Percentiles rank a stretch among this genome's conserved stretches.
Evolutionary conservation across 1,140 invertebrate genomes (phyloP).

Genomic region (Drosophila mayri): DNA sequence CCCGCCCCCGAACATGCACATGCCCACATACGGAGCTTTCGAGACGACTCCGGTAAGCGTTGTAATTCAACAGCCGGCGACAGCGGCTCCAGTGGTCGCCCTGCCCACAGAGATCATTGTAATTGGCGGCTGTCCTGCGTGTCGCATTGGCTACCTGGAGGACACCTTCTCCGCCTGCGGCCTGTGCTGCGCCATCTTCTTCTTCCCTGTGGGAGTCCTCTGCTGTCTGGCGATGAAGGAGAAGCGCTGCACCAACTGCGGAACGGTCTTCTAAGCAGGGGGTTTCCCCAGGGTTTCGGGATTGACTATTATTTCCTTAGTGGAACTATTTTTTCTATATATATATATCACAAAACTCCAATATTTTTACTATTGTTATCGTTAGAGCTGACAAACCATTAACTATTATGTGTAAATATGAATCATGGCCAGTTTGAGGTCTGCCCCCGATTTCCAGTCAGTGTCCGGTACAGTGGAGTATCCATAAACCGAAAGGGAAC

Average conservation of each 20-base stretch:
- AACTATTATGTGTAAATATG: slow-evolving; percentile 58
- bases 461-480: slow-evolving; percentile 14
- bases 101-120: slow-evolving; percentile 88
- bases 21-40: slow-evolving; percentile 75
- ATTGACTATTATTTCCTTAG: slow-evolving; percentile 10
- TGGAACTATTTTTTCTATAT: slow-evolving; percentile 27
- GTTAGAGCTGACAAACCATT: slow-evolving; percentile 51
- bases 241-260: slow-evolving; percentile 91
- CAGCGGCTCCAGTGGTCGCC: slow-evolving; percentile 47
- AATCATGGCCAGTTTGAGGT: slow-evolving; percentile 10
- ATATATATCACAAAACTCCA: slow-evolving; percentile 41
- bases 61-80: slow-evolving; percentile 59
- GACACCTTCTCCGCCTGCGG: slow-evolving; percentile 92
- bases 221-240: slow-evolving; percentile 91
- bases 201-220: slow-evolving; percentile 92
- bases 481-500: background rate
- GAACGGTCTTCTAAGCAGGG: slow-evolving; percentile 87
- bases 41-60: slow-evolving; percentile 79
- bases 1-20: slow-evolving; percentile 49
- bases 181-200: slow-evolving; percentile 91
- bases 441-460: slow-evolving; percentile 20
- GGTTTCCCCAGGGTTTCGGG: background rate
- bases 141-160: slow-evolving; percentile 91
- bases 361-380: slow-evolving; percentile 50
- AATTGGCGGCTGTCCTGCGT: slow-evolving; percentile 91